phyloP scores from a whole-genome alignment of 2,113 vertebrate genomes.

The Scortum barcoo region DNA sequence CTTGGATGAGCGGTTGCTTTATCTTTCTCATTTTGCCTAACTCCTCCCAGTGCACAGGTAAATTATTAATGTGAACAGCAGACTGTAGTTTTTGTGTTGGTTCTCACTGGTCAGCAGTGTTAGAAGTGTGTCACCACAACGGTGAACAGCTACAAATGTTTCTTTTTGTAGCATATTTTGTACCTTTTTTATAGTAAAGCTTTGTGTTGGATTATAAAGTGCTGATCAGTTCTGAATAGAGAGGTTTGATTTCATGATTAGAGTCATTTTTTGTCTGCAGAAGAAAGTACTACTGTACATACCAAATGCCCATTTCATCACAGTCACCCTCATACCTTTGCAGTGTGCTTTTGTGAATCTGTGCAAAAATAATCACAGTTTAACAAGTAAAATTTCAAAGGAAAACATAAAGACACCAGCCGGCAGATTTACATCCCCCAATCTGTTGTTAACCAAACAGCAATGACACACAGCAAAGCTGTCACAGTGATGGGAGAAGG shows the following conservation, averaged over 20 bases:
- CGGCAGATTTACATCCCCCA: background rate
- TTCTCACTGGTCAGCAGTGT: conserved; percentile 6
- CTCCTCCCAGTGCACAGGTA: conserved; percentile 10
- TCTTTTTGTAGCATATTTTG: background rate
- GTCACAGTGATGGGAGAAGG: conserved; percentile 9
- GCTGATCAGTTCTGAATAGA: background rate
- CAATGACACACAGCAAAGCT: background rate
- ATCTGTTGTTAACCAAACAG: background rate
- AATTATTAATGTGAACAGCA: conserved; percentile 32
- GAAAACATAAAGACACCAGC: background rate
- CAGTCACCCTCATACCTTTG: background rate
- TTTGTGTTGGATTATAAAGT: background rate
- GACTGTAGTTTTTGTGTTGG: background rate
- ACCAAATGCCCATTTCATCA: background rate
- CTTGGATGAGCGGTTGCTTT: conserved; percentile 1
- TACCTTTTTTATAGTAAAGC: background rate
- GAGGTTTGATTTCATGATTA: background rate
- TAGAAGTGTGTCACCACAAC: background rate
- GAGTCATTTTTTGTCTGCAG: background rate
- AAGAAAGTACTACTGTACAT: background rate
- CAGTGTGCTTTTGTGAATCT: background rate
- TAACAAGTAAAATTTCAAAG: background rate
- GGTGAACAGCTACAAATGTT: background rate
- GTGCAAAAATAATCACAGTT: background rate
- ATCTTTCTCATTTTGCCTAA: conserved; percentile 8